Conservation (phyloP, 2,888 invertebrate genomes). For the Brenthis daphne region DNA sequence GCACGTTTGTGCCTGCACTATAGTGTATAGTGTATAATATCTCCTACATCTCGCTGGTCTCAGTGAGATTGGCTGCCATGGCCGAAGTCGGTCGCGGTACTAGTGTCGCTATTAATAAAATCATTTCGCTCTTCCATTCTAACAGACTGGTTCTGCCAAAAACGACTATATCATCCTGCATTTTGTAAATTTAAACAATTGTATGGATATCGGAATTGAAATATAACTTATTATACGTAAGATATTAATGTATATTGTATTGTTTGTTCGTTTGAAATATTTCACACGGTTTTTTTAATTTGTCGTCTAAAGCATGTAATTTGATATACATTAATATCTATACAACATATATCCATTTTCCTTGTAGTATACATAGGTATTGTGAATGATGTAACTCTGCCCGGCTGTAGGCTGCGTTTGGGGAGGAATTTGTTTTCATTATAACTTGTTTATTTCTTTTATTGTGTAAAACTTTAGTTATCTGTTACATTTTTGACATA, state of each 20-base stretch:
- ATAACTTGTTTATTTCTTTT: background rate
- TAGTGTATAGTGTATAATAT: too few species aligned
- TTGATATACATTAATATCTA: conserved; percentile 8
- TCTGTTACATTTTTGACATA: background rate
- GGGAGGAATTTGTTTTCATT: background rate
- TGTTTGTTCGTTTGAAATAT: too few species aligned
- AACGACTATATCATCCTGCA: conserved; percentile 33
- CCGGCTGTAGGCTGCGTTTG: conserved; percentile 30
- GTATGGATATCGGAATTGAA: conserved; percentile 4
- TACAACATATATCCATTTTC: conserved; percentile 31
- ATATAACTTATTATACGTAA: too few species aligned
- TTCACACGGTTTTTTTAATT: too few species aligned
- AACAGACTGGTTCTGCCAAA: conserved; percentile 49
- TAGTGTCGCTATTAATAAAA: background rate
- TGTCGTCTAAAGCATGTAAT: background rate
- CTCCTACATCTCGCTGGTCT: too few species aligned
- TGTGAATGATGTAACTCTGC: conserved; percentile 29
- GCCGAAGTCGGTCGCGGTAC: too few species aligned
- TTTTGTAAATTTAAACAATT: conserved; percentile 25
- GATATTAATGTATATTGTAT: too few species aligned
- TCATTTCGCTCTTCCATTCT: background rate
- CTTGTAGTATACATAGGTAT: conserved; percentile 35
- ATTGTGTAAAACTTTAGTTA: background rate
- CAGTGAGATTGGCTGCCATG: too few species aligned
- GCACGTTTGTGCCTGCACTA: too few species aligned